Evolutionary conservation across 92 coral and sea anemone species (phyloP).

Genomic region (Galaxea fascicularis): DNA sequence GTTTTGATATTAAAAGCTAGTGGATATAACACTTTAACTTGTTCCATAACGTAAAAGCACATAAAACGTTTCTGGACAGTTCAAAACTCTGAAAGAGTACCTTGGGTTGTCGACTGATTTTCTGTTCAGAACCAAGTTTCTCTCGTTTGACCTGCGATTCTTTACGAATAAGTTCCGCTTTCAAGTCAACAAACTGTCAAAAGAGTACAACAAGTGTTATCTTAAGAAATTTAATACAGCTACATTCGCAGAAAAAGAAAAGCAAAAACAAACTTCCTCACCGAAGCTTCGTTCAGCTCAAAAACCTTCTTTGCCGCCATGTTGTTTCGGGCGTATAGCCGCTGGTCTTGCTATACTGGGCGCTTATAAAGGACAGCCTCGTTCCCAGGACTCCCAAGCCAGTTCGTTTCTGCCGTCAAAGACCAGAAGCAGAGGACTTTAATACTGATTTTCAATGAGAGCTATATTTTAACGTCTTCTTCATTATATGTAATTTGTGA

Average conservation of each 20-base stretch:
- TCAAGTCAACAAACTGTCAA: slow-evolving; percentile 87
- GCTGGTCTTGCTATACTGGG: slow-evolving; percentile 6
- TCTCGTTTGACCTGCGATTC: slow-evolving; percentile 88
- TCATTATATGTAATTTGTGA: too few relatives aligned
- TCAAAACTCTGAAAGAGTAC: slow-evolving; percentile 19
- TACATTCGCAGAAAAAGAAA: not conserved
- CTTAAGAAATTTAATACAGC: not conserved
- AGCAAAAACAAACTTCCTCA: slow-evolving; percentile 20
- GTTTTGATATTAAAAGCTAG: too few relatives aligned
- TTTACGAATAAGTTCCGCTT: slow-evolving; percentile 94
- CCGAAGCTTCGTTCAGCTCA: slow-evolving; percentile 95
- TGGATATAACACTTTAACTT: too few relatives aligned
- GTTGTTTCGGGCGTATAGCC: slow-evolving; percentile 53
- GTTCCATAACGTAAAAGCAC: too few relatives aligned
- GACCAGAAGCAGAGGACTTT: too few relatives aligned
- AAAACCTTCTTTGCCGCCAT: slow-evolving; percentile 93
- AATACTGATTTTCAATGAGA: too few relatives aligned
- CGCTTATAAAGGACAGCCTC: not conserved
- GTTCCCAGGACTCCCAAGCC: not conserved
- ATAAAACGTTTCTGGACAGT: too few relatives aligned
- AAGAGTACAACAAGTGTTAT: not conserved
- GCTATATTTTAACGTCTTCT: too few relatives aligned
- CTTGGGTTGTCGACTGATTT: slow-evolving; percentile 50
- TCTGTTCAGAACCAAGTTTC: slow-evolving; percentile 38
- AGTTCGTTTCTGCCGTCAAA: too few relatives aligned